Percentiles rank a stretch among this genome's conserved stretches.
phyloP scores from a whole-genome alignment of 2,888 invertebrate species.

The Celastrina argiolus region DNA sequence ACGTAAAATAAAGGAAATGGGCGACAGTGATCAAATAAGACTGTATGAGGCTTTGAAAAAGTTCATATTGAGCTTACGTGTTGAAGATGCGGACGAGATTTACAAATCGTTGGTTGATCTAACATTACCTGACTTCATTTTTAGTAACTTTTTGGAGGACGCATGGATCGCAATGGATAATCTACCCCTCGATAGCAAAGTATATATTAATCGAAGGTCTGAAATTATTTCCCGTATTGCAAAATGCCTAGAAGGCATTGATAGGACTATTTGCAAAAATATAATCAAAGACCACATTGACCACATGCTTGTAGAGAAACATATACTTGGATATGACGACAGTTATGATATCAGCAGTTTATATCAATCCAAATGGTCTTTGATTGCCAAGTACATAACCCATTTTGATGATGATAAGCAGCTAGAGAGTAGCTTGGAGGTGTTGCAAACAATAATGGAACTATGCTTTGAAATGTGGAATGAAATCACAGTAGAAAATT shows the following conservation, averaged over 20 bases:
- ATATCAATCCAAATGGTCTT: slow-evolving; percentile 9
- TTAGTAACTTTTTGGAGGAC: slow-evolving; percentile 38
- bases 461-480: slow-evolving; percentile 17
- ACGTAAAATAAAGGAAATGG: slow-evolving; percentile 37
- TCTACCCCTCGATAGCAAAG: slow-evolving; percentile 38
- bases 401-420: slow-evolving; percentile 16
- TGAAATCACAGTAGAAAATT: neutral
- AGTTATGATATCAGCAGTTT: neutral
- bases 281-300: slow-evolving; percentile 43
- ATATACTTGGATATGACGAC: slow-evolving; percentile 25
- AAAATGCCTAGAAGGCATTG: slow-evolving; percentile 35
- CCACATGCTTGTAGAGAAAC: slow-evolving; percentile 34
- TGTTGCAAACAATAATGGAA: slow-evolving; percentile 15
- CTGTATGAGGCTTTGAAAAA: slow-evolving; percentile 44
- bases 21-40: slow-evolving; percentile 33
- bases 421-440: neutral
- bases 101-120: slow-evolving; percentile 38
- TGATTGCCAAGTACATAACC: slow-evolving; percentile 22
- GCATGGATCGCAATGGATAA: slow-evolving; percentile 44
- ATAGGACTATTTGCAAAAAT: slow-evolving; percentile 37
- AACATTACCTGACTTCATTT: slow-evolving; percentile 39
- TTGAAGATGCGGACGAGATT: slow-evolving; percentile 47
- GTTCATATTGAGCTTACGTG: slow-evolving; percentile 41
- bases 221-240: slow-evolving; percentile 38
- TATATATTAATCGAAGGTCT: slow-evolving; percentile 36